Percentiles rank a stretch among this genome's conserved stretches.
Evolutionary conservation across 1,140 invertebrate genomes (phyloP).

Genomic region (Rhagoletis pomonella): DNA sequence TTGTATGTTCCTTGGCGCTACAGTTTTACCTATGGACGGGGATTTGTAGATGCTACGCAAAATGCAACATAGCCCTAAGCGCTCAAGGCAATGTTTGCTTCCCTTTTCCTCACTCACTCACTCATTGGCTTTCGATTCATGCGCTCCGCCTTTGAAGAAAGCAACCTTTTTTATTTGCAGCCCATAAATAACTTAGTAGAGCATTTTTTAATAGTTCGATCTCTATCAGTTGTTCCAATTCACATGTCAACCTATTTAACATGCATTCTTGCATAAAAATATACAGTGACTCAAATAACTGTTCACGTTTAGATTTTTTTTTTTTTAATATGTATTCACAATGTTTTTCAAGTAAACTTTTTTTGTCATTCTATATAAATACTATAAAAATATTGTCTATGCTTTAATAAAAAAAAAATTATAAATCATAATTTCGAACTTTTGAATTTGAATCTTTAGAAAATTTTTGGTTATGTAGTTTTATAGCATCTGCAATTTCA

Average conservation of each 20-base stretch:
- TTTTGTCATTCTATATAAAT: too few species aligned
- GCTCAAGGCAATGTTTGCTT: not conserved
- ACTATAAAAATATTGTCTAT: too few species aligned
- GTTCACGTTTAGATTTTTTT: too few species aligned
- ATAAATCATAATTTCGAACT: too few species aligned
- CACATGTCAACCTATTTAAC: not conserved
- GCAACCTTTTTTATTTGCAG: not conserved
- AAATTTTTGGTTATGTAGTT: too few species aligned
- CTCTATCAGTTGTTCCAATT: conserved; percentile 29
- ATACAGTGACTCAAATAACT: too few species aligned
- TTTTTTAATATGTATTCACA: too few species aligned
- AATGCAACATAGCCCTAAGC: not conserved
- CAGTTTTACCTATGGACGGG: not conserved
- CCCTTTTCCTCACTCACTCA: not conserved
- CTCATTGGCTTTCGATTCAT: not conserved
- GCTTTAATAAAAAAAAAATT: too few species aligned
- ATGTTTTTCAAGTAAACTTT: too few species aligned
- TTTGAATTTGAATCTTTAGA: too few species aligned
- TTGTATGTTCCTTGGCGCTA: not conserved
- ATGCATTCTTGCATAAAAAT: too few species aligned
- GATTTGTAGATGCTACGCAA: not conserved
- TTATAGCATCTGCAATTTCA: too few species aligned
- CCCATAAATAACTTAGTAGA: conserved; percentile 37
- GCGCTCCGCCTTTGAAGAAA: not conserved
- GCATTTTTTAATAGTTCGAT: conserved; percentile 37